Conservation (phyloP, 2,888 invertebrate genomes). For the Euspilapteryx auroguttella region DNA sequence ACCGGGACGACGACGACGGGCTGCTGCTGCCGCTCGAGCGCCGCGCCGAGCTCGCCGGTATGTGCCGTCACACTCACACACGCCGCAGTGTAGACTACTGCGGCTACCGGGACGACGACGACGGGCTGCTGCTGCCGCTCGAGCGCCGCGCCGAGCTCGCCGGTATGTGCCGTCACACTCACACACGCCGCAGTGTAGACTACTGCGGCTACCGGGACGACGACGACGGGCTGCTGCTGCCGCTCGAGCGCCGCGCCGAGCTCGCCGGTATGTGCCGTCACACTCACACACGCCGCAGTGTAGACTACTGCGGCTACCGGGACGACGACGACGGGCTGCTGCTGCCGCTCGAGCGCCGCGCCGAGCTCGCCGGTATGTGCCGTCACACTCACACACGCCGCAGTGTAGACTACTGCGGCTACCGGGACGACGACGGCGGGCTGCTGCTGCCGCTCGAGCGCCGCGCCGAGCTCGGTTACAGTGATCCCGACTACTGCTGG, state of each 20-base stretch:
- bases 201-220: constrained; percentile 99
- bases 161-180: constrained; percentile 33
- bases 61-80: too few relatives aligned
- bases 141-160: constrained; percentile 80
- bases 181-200: constrained; percentile 80
- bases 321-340: constrained; percentile 98
- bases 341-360: constrained; percentile 80
- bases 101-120: constrained; percentile 98
- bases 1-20: constrained; percentile 98
- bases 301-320: constrained; percentile 97
- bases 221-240: constrained; percentile 93
- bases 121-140: constrained; percentile 88
- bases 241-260: constrained; percentile 82
- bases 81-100: constrained; percentile 99
- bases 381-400: neutral
- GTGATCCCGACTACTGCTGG: too few relatives aligned
- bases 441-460: constrained; percentile 86
- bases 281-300: constrained; percentile 66
- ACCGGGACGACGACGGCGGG: constrained; percentile 98
- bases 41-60: constrained; percentile 74
- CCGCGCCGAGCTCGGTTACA: constrained; percentile 75
- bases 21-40: constrained; percentile 86
- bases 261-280: constrained; percentile 54
- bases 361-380: constrained; percentile 69
- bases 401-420: constrained; percentile 99